Conservation (phyloP, 1,140 invertebrate species). For the Heliconius nattereri region DNA sequence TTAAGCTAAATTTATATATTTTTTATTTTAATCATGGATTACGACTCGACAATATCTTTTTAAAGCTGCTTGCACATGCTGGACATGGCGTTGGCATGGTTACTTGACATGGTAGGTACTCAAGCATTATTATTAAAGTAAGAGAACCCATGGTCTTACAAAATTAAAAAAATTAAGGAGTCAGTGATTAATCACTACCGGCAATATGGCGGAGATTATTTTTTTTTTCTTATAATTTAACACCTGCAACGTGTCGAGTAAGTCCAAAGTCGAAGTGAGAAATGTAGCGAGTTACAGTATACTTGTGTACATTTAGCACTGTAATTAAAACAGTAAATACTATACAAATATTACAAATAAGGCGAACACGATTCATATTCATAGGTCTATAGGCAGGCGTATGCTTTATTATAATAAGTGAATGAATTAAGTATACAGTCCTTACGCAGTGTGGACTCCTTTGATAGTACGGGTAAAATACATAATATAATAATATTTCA, state of each 20-base stretch:
- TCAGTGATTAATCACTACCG: too few species aligned
- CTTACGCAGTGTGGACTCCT: too few species aligned
- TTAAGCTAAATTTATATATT: background rate
- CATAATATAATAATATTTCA: background rate
- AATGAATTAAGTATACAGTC: background rate
- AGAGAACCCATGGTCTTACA: background rate
- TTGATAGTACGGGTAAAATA: too few species aligned
- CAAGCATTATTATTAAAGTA: too few species aligned
- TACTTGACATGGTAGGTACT: too few species aligned
- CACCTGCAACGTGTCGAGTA: constrained; percentile 13
- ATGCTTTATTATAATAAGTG: background rate
- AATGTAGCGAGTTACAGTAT: constrained; percentile 62
- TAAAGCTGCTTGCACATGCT: too few species aligned
- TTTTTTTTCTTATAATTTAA: background rate
- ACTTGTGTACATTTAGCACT: constrained; percentile 57
- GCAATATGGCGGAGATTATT: too few species aligned
- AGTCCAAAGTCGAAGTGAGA: constrained; percentile 43
- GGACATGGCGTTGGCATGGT: too few species aligned
- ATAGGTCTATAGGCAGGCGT: background rate
- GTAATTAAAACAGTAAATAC: constrained; percentile 67
- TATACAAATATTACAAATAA: constrained; percentile 48
- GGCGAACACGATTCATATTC: constrained; percentile 17
- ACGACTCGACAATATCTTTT: too few species aligned
- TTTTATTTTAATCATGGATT: background rate
- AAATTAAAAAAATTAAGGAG: background rate